phyloP scores from a whole-genome alignment of 2,113 vertebrate genomes.

The Vulpes vulpes region DNA sequence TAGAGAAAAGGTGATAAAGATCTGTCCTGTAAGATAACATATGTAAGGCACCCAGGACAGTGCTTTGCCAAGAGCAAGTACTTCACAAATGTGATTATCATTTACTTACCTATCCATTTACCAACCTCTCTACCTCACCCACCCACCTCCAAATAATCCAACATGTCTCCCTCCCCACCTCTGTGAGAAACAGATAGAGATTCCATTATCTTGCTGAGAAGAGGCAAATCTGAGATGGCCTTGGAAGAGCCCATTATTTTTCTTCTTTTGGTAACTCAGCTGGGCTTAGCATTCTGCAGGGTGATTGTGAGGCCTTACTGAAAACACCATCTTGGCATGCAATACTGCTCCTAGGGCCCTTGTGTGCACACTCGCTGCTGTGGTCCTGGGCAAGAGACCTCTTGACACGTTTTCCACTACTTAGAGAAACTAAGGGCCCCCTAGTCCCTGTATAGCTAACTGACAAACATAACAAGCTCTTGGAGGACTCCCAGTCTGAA shows the following conservation, averaged over 20 bases:
- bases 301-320: fast-evolving
- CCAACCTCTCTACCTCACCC: neutral
- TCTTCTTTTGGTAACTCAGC: no score
- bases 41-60: neutral
- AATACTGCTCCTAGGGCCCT: no score
- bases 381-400: neutral
- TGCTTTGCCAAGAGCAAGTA: neutral
- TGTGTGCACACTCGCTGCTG: fast-evolving
- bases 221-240: neutral
- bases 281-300: neutral
- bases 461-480: neutral
- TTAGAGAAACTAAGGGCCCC: neutral
- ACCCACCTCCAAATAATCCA: neutral
- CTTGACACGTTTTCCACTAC: neutral
- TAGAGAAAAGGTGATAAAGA: neutral
- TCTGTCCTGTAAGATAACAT: neutral
- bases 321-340: neutral
- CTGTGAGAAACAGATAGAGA: neutral
- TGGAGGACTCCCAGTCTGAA: neutral
- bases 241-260: neutral
- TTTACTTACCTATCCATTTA: neutral
- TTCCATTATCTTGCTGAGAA: neutral
- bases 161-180: neutral
- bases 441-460: neutral
- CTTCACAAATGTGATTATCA: neutral